Evolutionary conservation across 2,888 invertebrate genomes (phyloP).

Genomic region (Philhelius pedissequus): DNA sequence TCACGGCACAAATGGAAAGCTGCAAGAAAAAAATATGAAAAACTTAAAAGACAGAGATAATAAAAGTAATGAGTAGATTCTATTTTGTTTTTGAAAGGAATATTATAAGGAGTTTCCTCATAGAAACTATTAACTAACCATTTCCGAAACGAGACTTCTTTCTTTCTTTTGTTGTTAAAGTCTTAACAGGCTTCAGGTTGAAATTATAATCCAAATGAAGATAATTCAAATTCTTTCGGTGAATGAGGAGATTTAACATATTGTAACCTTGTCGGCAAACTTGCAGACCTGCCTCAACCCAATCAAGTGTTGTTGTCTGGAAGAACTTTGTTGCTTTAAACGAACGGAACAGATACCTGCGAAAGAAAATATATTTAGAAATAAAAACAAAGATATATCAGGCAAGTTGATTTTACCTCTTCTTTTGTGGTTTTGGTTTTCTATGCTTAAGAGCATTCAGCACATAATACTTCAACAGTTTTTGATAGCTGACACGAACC

Average conservation of each 20-base stretch:
- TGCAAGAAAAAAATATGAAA: slow-evolving; percentile 75
- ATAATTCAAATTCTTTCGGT: slow-evolving; percentile 99
- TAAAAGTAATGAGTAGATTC: background rate
- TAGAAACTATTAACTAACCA: slow-evolving; percentile 82
- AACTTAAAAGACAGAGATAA: slow-evolving; percentile 30
- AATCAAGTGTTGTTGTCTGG: slow-evolving; percentile 99
- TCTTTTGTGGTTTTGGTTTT: slow-evolving; percentile 99
- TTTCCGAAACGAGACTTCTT: slow-evolving; percentile 99
- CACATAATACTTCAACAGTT: slow-evolving; percentile 98
- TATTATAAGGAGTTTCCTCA: too few species aligned
- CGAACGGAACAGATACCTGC: slow-evolving; percentile 95
- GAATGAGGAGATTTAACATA: slow-evolving; percentile 99
- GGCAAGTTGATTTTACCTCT: slow-evolving; percentile 82
- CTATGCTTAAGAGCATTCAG: slow-evolving; percentile 98
- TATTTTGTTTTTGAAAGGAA: too few species aligned
- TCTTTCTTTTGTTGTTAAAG: slow-evolving; percentile 98
- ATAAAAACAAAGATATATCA: background rate
- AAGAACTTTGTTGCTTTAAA: slow-evolving; percentile 99
- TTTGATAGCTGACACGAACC: slow-evolving; percentile 99
- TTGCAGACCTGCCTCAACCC: slow-evolving; percentile 99
- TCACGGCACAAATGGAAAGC: slow-evolving; percentile 99
- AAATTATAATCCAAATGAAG: slow-evolving; percentile 99
- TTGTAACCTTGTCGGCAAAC: slow-evolving; percentile 99
- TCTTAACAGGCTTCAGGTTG: slow-evolving; percentile 99
- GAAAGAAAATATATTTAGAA: background rate